Evolutionary conservation across 2,797 vertebrate genomes (phyloP), one percentile per base, ranked within the genome.

Genomic region (Cossypha dichroa): DNA sequence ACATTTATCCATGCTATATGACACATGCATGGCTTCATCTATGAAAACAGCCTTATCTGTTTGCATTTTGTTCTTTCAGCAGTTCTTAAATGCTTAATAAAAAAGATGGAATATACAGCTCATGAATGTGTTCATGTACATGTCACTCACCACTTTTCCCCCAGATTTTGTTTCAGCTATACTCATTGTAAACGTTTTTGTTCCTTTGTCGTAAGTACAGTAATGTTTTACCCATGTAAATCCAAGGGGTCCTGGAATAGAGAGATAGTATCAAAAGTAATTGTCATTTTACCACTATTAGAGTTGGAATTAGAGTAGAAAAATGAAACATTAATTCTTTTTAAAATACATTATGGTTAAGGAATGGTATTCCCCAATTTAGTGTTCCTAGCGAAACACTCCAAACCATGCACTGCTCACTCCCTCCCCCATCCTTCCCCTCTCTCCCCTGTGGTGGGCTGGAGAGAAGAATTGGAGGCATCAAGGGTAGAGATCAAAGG

Each of bases 211-310:
- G 0, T 99, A 99, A 5, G 99, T 99, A 88, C 99, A 99, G 96
- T 99, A 99, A 97, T 99, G 99, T 92, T 99, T 99, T 76, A 98
- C 98, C 99, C 99, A 99, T 3, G 99, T 99, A 94, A 99, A 99
- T 48, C 99, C 99, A 90, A 99, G 95, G 1, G 99, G 99, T 91
- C 99, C 99, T 99, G 76, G 59, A 93, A 70, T 11, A 84, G 25
- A 96, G 45, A 92, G 9, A 85, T 2, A 88, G 18, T 2, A 48
- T 55, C 26, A 80, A 38, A 84, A 70, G 36, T 18, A 55, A 54
- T n/a, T n/a, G 22, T 33, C 19, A 88, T 90, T 74, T 87, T 74
- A 76, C 36, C 15, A 51, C 54, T 59, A 23, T 60, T 85, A 67
- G 13, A 70, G 10, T 19, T 63, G 29, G 9, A 73, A 40, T 67